phyloP scores from a whole-genome alignment of 1,140 invertebrate species.

The Drosophila pseudoobscura region DNA sequence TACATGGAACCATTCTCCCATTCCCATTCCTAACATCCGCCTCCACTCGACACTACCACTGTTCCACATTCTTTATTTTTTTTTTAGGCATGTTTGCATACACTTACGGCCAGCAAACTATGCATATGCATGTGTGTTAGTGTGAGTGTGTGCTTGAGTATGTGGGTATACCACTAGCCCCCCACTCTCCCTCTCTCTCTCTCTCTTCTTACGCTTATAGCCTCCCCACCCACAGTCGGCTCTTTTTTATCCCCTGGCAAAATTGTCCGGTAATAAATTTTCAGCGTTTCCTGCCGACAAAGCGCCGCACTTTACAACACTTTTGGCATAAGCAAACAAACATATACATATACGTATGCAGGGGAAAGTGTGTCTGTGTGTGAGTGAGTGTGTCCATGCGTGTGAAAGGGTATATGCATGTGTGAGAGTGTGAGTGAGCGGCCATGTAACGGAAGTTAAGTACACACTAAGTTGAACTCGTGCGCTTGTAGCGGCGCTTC shows the following conservation, averaged over 20 bases:
- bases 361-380: slow-evolving; percentile 17
- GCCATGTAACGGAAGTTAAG: slow-evolving; percentile 81
- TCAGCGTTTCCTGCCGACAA: slow-evolving; percentile 81
- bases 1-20: slow-evolving; percentile 25
- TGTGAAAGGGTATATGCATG: slow-evolving; percentile 59
- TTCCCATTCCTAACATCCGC: not conserved
- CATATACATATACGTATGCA: slow-evolving; percentile 23
- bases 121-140: slow-evolving; percentile 72
- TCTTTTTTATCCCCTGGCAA: slow-evolving; percentile 68
- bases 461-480: slow-evolving; percentile 81
- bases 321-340: slow-evolving; percentile 81
- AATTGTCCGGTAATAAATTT: slow-evolving; percentile 82
- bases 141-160: slow-evolving; percentile 27
- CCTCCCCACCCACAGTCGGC: slow-evolving; percentile 9
- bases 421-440: slow-evolving; percentile 28
- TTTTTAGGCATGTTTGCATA: slow-evolving; percentile 80
- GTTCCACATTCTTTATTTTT: slow-evolving; percentile 48
- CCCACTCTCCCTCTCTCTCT: not conserved
- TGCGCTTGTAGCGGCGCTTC: slow-evolving; percentile 76
- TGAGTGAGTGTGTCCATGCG: slow-evolving; percentile 55
- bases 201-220: slow-evolving; percentile 31
- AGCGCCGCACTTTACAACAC: slow-evolving; percentile 80
- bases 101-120: slow-evolving; percentile 73
- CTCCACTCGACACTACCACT: slow-evolving; percentile 10
- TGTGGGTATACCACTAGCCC: slow-evolving; percentile 1